A percentile compares a stretch with the other conserved stretches of the same genome.
These are phyloP conservation scores for Euzophera pinguis DNA, from an alignment of 2,888 invertebrate species.

Conservation along the genomic window DNA sequence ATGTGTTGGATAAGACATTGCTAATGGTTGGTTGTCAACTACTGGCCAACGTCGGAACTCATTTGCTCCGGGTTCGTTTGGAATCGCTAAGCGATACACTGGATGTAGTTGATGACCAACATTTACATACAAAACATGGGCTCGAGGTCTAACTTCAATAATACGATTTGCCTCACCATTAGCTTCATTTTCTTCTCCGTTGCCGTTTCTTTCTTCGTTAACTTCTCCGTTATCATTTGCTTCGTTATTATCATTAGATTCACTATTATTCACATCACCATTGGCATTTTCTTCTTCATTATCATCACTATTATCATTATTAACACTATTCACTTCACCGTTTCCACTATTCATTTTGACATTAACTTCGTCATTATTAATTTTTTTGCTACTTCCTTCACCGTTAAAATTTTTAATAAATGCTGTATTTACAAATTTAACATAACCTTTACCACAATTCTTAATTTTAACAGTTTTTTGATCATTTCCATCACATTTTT, in stretches of 20 bases:
- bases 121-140: constrained; percentile 49
- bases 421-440: too few species aligned
- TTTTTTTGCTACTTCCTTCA: background rate
- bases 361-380: background rate
- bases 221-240: background rate
- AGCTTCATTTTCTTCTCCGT: background rate
- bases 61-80: constrained; percentile 12
- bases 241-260: background rate
- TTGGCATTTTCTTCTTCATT: background rate
- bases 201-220: background rate
- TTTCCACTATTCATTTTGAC: background rate
- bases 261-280: too few species aligned
- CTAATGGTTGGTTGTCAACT: background rate
- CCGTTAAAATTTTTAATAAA: too few species aligned
- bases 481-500: background rate
- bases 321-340: background rate
- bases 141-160: constrained; percentile 20
- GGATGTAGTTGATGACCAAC: constrained; percentile 36
- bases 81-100: constrained; percentile 30
- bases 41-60: background rate
- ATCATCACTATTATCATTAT: background rate
- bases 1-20: background rate
- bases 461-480: background rate
- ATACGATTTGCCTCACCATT: background rate
- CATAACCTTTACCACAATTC: background rate